These are phyloP conservation scores for Chydorus sphaericus DNA, from an alignment of 2,888 invertebrate genomes.

Conservation along the genomic window DNA sequence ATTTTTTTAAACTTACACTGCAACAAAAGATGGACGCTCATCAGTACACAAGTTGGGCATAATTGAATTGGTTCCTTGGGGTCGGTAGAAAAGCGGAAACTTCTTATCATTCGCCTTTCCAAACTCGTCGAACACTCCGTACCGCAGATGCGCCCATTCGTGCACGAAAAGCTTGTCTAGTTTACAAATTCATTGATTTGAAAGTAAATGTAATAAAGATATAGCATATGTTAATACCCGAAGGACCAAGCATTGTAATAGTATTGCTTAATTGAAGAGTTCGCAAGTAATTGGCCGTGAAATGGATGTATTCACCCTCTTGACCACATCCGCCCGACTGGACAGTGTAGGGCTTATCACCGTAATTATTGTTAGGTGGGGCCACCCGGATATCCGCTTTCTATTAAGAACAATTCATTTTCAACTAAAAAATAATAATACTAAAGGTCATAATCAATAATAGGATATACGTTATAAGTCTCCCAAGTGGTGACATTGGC, in stretches of 20 bases:
- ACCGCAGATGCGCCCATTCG: constrained; percentile 14
- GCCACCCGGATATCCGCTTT: constrained; percentile 23
- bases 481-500: constrained; percentile 14
- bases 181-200: neutral
- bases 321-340: constrained; percentile 24
- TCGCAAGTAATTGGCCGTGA: constrained; percentile 22
- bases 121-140: constrained; percentile 14
- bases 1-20: no score
- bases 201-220: neutral
- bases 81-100: constrained; percentile 10
- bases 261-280: neutral
- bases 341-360: constrained; percentile 22
- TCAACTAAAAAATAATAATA: neutral
- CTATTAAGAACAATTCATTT: neutral
- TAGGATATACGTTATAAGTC: constrained; percentile 15
- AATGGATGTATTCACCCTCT: constrained; percentile 23
- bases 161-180: constrained; percentile 11
- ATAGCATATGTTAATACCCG: neutral
- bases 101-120: neutral
- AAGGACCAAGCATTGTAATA: neutral
- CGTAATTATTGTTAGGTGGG: constrained; percentile 21
- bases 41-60: neutral
- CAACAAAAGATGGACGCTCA: neutral
- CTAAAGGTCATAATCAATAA: no score
- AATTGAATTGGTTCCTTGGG: neutral